Evolutionary conservation across 2,888 invertebrate species (phyloP), one percentile per base, ranked within the genome.

Genomic region (Fissipunctia ypsillon): DNA sequence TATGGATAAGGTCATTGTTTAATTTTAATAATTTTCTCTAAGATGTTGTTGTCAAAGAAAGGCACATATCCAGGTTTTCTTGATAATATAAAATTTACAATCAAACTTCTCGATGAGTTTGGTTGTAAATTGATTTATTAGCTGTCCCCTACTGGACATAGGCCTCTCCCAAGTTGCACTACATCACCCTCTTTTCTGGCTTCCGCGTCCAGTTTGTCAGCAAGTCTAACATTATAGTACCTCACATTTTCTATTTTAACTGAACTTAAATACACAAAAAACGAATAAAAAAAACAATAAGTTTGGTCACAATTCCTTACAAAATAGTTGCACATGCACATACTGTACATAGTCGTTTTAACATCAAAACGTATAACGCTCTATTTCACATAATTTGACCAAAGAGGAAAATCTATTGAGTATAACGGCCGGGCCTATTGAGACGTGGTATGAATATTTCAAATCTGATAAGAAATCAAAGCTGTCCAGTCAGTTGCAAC

Each of bases 1-100:
- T 87, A 65, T 91, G 91, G 95, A 94, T 90, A 86, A 28, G 89
- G 69, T 80, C 19, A 41, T 22, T 43, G n/a, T 74, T 75, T 50
- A 10, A 63, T 57, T 68, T 48, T 25, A 22, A 19, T 56, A 3
- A 0, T 14, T 64, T 69, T 69, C 0, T 54, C 6, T 28, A n/a
- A 28, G 48, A 19, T 12, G 28, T 28, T 19, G 12, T 6, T n/a
- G n/a, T n/a, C 0, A 16, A 38, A 16, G 31, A 14, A 9, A 9
- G 5, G 9, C 35, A 48, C 2, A 69, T 22, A 35, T 68, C 1
- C 19, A 31, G n/a, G 5, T 31, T 14, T 68, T 25, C 14, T 25
- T 19, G 12, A 61, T 25, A 41, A 25, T 43, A 19, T n/a, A n/a
- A n/a, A n/a, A n/a, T n/a, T n/a, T n/a, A n/a, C n/a, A 35, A 19